Conservation (phyloP, 2,113 vertebrate species). For the Scartelaos histophorus region DNA sequence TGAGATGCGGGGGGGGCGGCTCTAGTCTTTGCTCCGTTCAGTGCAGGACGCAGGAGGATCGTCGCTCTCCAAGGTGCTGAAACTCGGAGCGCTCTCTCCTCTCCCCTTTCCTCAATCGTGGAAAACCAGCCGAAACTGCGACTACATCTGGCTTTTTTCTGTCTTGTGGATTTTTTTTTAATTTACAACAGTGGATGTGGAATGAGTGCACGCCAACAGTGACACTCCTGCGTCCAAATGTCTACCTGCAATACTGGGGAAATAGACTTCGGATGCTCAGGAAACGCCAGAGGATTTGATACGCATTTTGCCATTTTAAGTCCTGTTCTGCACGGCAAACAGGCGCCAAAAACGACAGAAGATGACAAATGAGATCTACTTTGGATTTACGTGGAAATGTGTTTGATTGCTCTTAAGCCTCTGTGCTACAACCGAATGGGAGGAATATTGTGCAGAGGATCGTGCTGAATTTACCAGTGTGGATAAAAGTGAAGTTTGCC, state of each 20-base stretch:
- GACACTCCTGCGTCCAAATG: slow-evolving; percentile 43
- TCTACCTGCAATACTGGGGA: slow-evolving; percentile 68
- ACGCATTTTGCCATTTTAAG: slow-evolving; percentile 11
- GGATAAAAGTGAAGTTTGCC: slow-evolving; percentile 68
- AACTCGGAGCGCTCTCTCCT: slow-evolving; percentile 62
- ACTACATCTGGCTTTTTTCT: slow-evolving; percentile 24
- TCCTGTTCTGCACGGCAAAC: slow-evolving; percentile 5
- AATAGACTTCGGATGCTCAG: slow-evolving; percentile 64
- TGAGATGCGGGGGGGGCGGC: slow-evolving; percentile 14
- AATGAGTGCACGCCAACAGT: slow-evolving; percentile 47
- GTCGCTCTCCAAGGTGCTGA: slow-evolving; percentile 70
- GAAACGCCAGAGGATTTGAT: slow-evolving; percentile 53
- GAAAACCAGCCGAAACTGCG: slow-evolving; percentile 14
- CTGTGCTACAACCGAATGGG: slow-evolving; percentile 26
- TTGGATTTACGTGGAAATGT: slow-evolving; percentile 63
- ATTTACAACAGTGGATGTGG: slow-evolving; percentile 53
- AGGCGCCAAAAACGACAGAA: slow-evolving; percentile 8
- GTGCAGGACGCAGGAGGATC: slow-evolving; percentile 58
- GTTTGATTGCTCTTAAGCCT: slow-evolving; percentile 49
- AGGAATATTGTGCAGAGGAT: slow-evolving; percentile 64
- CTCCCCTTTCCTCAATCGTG: slow-evolving; percentile 17
- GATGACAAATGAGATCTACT: slow-evolving; percentile 66
- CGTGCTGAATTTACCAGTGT: slow-evolving; percentile 47
- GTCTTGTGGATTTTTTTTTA: slow-evolving; percentile 36
- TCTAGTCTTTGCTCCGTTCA: slow-evolving; percentile 31